Conservation (phyloP, 2,113 vertebrate species). For the Corynorhinus townsendii region DNA sequence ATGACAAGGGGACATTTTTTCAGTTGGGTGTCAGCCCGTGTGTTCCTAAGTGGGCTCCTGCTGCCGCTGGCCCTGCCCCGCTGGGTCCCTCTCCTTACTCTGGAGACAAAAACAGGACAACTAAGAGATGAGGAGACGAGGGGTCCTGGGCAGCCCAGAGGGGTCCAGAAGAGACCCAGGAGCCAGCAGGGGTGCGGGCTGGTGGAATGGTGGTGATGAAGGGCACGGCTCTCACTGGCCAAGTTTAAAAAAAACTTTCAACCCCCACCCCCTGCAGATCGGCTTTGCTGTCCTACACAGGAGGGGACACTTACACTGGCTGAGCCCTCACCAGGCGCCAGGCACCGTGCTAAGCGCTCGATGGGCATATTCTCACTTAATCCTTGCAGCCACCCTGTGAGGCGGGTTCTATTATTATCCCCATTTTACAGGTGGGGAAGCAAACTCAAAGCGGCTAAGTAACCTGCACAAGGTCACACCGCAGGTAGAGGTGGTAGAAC, state of each 20-base stretch:
- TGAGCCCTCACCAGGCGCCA: slow-evolving; percentile 34
- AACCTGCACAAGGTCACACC: background rate
- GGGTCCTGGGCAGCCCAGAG: background rate
- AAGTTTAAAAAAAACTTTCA: slow-evolving; percentile 27
- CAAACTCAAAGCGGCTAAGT: background rate
- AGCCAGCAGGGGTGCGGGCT: background rate
- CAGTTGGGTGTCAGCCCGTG: background rate
- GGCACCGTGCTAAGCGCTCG: background rate
- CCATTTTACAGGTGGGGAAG: slow-evolving; percentile 45
- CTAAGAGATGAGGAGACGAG: background rate
- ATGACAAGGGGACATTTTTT: background rate
- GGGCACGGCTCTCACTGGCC: background rate
- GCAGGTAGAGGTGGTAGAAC: background rate
- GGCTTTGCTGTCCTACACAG: slow-evolving; percentile 48
- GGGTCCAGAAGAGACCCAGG: background rate
- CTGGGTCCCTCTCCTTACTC: background rate
- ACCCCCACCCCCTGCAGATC: background rate
- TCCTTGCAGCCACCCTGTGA: background rate
- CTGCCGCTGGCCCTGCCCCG: background rate
- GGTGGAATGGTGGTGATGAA: background rate
- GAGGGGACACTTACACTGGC: slow-evolving; percentile 10
- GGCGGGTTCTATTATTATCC: background rate
- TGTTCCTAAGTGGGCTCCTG: background rate
- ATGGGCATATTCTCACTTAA: background rate
- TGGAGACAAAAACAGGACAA: background rate